Percentiles rank a stretch among this genome's conserved stretches.
These are phyloP conservation scores for Spodoptera frugiperda DNA, from an alignment of 1,140 invertebrate species.

Conservation along the genomic window DNA sequence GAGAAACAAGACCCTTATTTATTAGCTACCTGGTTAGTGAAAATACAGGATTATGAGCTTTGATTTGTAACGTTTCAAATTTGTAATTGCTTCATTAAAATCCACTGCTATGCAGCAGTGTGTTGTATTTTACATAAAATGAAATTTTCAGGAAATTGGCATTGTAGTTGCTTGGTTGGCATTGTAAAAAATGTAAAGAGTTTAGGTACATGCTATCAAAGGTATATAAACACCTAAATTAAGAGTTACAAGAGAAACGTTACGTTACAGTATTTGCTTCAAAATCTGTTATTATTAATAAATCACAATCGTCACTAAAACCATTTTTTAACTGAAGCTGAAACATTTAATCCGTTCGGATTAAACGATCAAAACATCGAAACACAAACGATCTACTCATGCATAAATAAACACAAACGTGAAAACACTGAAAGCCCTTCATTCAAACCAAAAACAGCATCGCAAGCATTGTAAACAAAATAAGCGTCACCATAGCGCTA, in stretches of 20 bases:
- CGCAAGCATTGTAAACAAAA: slow-evolving; percentile 75
- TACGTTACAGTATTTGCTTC: no score
- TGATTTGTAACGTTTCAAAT: no score
- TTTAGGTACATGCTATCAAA: no score
- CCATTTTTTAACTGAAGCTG: background rate
- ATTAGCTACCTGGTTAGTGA: background rate
- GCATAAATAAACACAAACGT: slow-evolving; percentile 11
- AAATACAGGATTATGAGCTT: background rate
- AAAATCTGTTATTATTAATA: background rate
- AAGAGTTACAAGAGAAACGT: no score
- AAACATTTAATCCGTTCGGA: background rate
- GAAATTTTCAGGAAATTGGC: no score
- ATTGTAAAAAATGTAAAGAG: no score
- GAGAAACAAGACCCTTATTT: slow-evolving; percentile 20
- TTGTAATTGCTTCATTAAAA: no score
- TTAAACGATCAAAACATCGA: slow-evolving; percentile 11
- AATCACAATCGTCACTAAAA: background rate
- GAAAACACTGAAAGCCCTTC: slow-evolving; percentile 42
- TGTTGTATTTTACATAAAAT: no score
- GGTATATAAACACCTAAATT: no score
- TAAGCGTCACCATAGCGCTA: slow-evolving; percentile 69
- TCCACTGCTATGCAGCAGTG: no score
- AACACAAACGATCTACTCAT: no score
- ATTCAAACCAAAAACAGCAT: slow-evolving; percentile 66
- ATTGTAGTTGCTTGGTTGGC: no score